phyloP scores from a whole-genome alignment of 2,113 vertebrate genomes.

The Rhea americana region DNA sequence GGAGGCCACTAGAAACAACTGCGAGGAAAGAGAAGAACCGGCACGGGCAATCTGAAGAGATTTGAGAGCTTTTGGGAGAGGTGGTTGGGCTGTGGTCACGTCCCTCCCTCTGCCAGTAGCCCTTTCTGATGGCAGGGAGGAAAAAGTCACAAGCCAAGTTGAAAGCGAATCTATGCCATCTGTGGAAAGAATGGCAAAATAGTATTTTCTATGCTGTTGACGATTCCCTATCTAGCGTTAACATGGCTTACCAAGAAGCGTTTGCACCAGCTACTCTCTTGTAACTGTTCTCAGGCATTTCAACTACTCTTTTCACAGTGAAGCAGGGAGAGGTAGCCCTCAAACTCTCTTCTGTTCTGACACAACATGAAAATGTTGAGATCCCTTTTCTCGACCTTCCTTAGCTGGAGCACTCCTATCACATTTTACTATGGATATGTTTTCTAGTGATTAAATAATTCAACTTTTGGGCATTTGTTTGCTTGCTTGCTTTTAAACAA shows the following conservation, averaged over 20 bases:
- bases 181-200: background rate
- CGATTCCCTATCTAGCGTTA: background rate
- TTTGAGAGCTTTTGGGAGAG: background rate
- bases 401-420: background rate
- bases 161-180: background rate
- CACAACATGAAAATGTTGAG: background rate
- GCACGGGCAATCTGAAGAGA: background rate
- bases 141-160: background rate
- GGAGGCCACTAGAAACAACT: background rate
- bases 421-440: too few relatives aligned
- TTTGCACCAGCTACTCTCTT: too few relatives aligned
- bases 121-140: background rate
- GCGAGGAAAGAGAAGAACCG: background rate
- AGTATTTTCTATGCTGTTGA: background rate
- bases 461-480: background rate
- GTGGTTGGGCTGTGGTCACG: rapidly evolving
- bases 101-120: background rate
- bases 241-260: too few relatives aligned
- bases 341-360: background rate
- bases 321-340: background rate
- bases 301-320: too few relatives aligned
- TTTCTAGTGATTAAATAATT: background rate
- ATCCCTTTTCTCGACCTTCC: background rate
- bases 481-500: background rate
- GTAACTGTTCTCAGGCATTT: too few relatives aligned